phyloP scores from a whole-genome alignment of 2,888 invertebrate genomes.

The Heteropelma amictum region DNA sequence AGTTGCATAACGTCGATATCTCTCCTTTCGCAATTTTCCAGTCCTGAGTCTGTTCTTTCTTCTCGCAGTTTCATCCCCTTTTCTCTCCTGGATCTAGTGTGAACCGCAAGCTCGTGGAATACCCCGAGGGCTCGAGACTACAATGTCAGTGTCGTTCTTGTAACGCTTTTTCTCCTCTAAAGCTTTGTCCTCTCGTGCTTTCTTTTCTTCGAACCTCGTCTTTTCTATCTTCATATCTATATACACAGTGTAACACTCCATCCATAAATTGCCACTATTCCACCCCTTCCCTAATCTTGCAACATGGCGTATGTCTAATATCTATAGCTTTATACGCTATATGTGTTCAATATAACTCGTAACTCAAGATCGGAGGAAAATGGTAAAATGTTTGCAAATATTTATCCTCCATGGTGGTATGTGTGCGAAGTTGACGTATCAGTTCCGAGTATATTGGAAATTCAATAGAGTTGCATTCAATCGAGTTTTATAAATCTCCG shows the following conservation, averaged over 20 bases:
- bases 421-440: neutral
- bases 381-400: conserved; percentile 33
- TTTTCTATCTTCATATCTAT: neutral
- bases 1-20: neutral
- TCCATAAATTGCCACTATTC: conserved; percentile 45
- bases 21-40: conserved; percentile 16
- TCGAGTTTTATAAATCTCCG: neutral
- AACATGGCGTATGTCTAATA: neutral
- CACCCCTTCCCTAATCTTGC: conserved; percentile 30
- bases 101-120: conserved; percentile 24
- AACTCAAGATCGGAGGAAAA: conserved; percentile 2
- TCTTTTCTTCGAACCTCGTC: neutral
- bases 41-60: neutral
- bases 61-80: neutral
- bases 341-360: neutral
- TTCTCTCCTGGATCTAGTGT: conserved; percentile 13
- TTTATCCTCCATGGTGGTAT: conserved; percentile 24
- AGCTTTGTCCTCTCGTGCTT: conserved; percentile 14
- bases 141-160: conserved; percentile 23
- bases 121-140: conserved; percentile 17
- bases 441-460: neutral
- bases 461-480: neutral
- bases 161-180: conserved; percentile 9
- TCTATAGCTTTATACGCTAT: neutral
- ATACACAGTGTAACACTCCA: conserved; percentile 1